Evolutionary conservation across 23 tunicate genomes (phyloP).

Genomic region (Styela clava): DNA sequence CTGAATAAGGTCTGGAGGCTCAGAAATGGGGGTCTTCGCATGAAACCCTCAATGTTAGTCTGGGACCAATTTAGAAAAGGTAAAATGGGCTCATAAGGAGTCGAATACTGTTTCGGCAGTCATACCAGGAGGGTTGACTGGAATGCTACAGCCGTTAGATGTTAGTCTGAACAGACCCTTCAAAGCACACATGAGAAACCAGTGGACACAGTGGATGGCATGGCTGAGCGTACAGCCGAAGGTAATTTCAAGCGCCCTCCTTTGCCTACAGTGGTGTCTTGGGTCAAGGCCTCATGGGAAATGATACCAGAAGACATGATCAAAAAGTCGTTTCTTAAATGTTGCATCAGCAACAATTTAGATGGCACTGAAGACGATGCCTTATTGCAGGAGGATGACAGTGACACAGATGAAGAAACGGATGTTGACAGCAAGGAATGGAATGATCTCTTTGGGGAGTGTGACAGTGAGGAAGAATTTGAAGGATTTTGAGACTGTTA

Average conservation of each 20-base stretch:
- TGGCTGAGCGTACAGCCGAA: neutral
- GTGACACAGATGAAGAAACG: neutral
- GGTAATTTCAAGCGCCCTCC: neutral
- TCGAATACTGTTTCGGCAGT: conserved; percentile 8
- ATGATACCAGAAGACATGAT: conserved; percentile 23
- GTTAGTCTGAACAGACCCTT: too few relatives aligned
- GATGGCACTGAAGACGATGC: conserved; percentile 20
- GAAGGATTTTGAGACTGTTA: conserved; percentile 27
- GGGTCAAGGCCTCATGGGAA: conserved; percentile 30
- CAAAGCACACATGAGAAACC: too few relatives aligned
- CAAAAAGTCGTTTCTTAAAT: conserved; percentile 10
- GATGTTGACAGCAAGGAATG: conserved; percentile 23
- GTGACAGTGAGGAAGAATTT: conserved; percentile 9
- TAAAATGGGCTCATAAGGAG: neutral
- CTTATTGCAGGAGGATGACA: conserved; percentile 11
- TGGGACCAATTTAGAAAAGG: conserved; percentile 36
- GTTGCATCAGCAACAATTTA: conserved; percentile 19
- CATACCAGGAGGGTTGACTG: conserved; percentile 34
- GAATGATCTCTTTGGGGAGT: conserved; percentile 27
- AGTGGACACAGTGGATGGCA: too few relatives aligned
- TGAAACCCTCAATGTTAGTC: conserved; percentile 11
- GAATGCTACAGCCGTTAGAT: too few relatives aligned
- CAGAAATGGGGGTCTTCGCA: conserved; percentile 33
- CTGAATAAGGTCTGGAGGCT: conserved; percentile 27
- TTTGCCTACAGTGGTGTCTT: conserved; percentile 5